Conservation (phyloP, 2,797 vertebrate species). For the Poecilia gillii region DNA sequence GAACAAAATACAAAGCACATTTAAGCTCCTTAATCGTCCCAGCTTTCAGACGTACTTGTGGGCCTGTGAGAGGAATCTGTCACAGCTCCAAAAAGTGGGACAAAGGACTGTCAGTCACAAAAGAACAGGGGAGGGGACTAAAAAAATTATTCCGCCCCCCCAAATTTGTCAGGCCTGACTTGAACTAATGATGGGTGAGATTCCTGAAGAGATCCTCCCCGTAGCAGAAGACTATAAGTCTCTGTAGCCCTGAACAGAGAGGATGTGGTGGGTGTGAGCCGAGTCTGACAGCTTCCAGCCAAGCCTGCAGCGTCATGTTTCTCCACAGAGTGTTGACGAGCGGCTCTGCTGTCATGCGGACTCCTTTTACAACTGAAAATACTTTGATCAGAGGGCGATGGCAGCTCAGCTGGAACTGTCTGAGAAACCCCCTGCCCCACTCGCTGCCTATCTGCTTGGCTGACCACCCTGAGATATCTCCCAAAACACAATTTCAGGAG, state of each 20-base stretch:
- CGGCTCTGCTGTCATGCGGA: constrained; percentile 37
- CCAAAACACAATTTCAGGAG: constrained; percentile 1
- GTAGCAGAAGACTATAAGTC: constrained; percentile 4
- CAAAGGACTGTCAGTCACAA: background rate
- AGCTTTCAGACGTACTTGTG: constrained; percentile 9
- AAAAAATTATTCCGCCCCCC: constrained; percentile 1
- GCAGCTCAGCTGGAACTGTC: constrained; percentile 52
- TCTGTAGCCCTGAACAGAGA: background rate
- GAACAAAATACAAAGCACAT: constrained; percentile 17
- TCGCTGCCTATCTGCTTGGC: background rate
- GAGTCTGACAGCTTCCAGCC: constrained; percentile 27
- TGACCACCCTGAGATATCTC: constrained; percentile 19
- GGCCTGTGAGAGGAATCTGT: constrained; percentile 16
- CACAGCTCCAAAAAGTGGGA: background rate
- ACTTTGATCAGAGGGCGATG: constrained; percentile 37
- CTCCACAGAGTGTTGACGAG: constrained; percentile 32
- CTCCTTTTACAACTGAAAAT: constrained; percentile 23
- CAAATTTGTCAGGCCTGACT: constrained; percentile 1
- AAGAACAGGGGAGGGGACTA: background rate
- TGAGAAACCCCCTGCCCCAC: background rate
- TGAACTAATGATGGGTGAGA: background rate
- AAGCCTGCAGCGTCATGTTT: constrained; percentile 27
- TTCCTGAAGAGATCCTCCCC: background rate
- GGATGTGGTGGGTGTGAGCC: constrained; percentile 10
- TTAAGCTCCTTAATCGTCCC: constrained; percentile 4